Evolutionary conservation across 2,888 invertebrate genomes (phyloP).

Genomic region (Lathronympha strigana): DNA sequence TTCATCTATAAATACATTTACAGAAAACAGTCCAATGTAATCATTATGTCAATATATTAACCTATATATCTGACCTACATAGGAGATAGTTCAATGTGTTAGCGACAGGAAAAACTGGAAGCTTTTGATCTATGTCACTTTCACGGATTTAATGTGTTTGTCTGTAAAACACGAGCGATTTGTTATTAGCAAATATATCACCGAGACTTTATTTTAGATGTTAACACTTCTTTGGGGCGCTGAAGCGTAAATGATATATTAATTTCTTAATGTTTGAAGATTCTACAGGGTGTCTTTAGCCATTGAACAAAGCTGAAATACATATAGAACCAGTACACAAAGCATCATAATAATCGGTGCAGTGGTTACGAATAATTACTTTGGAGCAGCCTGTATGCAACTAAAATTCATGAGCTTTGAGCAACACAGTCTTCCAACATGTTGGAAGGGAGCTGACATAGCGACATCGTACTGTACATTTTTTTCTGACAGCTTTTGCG

Average conservation of each 20-base stretch:
- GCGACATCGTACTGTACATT: too few species aligned
- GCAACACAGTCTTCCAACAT: too few species aligned
- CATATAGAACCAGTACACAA: too few species aligned
- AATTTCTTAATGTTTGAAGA: background rate
- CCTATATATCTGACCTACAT: conserved; percentile 38
- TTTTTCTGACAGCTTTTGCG: too few species aligned
- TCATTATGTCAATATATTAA: conserved; percentile 33
- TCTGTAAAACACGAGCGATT: background rate
- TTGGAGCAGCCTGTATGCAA: too few species aligned
- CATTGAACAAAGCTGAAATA: too few species aligned
- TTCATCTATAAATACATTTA: conserved; percentile 23
- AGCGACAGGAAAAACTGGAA: conserved; percentile 17
- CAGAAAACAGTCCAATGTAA: conserved; percentile 27
- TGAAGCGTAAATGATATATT: background rate
- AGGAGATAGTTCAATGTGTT: conserved; percentile 16
- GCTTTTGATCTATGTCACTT: conserved; percentile 40
- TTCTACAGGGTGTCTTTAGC: background rate
- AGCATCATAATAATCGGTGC: too few species aligned
- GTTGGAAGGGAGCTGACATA: too few species aligned
- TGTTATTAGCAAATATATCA: conserved; percentile 14
- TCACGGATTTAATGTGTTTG: conserved; percentile 18
- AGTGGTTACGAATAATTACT: too few species aligned
- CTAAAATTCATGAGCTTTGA: too few species aligned
- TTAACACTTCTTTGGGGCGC: background rate
- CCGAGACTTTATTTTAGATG: too few species aligned